These are phyloP conservation scores for Pocillopora meandrina DNA, from an alignment of 92 coral and sea anemone genomes.

Conservation along the genomic window DNA sequence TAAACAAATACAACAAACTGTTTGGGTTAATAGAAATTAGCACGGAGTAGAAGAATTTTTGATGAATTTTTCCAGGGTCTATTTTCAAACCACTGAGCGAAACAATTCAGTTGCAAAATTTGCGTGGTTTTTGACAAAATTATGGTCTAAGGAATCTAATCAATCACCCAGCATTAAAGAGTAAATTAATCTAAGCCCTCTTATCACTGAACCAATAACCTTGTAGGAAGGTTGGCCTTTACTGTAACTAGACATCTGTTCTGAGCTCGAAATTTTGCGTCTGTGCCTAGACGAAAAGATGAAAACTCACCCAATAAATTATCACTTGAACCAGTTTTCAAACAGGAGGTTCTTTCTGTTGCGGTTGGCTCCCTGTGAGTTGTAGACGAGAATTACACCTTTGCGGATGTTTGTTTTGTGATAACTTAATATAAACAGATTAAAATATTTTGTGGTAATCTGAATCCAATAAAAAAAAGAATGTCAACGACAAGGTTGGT, in stretches of 20 bases:
- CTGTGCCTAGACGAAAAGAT: too few relatives aligned
- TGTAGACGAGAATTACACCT: not conserved
- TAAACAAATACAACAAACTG: not conserved
- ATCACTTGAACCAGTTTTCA: too few relatives aligned
- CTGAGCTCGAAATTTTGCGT: too few relatives aligned
- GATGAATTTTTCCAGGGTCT: not conserved
- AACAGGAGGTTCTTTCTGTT: not conserved
- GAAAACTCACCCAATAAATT: too few relatives aligned
- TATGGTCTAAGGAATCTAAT: constrained; percentile 4
- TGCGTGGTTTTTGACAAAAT: not conserved
- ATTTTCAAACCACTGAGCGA: not conserved
- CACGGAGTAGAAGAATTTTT: too few relatives aligned
- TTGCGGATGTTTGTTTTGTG: not conserved
- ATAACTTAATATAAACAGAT: constrained; percentile 4
- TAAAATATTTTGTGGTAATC: constrained; percentile 2
- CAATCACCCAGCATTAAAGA: not conserved
- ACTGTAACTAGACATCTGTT: too few relatives aligned
- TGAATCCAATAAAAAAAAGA: not conserved
- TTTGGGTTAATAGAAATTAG: not conserved
- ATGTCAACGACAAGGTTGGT: too few relatives aligned
- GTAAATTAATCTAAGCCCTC: not conserved
- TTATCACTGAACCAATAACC: not conserved
- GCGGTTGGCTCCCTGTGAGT: not conserved
- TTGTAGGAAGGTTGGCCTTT: too few relatives aligned
- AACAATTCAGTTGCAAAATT: not conserved